Evolutionary conservation across 2,888 invertebrate genomes (phyloP).

Genomic region (Choreutis nemorana): DNA sequence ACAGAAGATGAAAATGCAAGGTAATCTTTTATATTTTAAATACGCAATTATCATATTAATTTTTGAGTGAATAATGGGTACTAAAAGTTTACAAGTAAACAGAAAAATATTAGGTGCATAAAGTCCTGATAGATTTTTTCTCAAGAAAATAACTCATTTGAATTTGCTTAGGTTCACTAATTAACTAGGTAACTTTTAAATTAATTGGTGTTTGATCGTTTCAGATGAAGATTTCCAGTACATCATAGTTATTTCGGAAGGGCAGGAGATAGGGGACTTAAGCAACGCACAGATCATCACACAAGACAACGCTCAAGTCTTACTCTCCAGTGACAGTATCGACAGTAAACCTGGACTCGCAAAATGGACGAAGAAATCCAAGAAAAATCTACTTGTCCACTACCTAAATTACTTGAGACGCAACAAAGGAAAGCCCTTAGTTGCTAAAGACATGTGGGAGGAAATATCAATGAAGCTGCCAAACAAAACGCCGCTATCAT

Average conservation of each 20-base stretch:
- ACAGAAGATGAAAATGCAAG: no score
- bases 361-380: constrained; percentile 38
- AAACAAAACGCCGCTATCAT: constrained; percentile 27
- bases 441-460: constrained; percentile 37
- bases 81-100: no score
- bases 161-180: neutral
- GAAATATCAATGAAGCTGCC: constrained; percentile 32
- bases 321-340: neutral
- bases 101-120: no score
- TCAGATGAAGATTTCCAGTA: constrained; percentile 55
- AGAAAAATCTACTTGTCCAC: constrained; percentile 30
- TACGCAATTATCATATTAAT: no score
- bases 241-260: constrained; percentile 53
- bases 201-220: no score
- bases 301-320: constrained; percentile 11
- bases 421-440: constrained; percentile 30
- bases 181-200: neutral
- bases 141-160: neutral
- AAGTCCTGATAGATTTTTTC: neutral
- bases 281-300: constrained; percentile 27
- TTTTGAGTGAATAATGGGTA: no score
- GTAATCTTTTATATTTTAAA: no score
- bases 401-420: constrained; percentile 39
- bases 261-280: constrained; percentile 26
- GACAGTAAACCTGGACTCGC: constrained; percentile 12